Evolutionary conservation across 2,888 invertebrate species (phyloP).

Genomic region (Polydesmus complanatus): DNA sequence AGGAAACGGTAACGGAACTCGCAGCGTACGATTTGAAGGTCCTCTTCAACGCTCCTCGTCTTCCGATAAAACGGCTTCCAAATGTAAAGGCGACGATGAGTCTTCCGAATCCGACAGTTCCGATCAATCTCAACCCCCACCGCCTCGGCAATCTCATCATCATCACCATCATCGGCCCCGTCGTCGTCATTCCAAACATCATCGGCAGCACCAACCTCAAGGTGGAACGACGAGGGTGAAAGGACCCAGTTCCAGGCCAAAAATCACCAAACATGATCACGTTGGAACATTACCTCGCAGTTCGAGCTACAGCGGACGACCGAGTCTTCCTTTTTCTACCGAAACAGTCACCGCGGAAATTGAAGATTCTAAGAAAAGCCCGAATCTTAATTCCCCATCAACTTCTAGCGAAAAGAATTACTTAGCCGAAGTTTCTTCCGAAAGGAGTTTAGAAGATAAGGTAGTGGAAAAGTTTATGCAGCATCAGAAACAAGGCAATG

Average conservation of each 20-base stretch:
- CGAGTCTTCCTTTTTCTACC: constrained; percentile 14
- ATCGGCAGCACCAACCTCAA: not conserved
- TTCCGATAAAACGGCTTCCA: not conserved
- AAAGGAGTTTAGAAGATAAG: constrained; percentile 18
- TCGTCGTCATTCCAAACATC: not conserved
- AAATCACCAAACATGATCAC: not conserved
- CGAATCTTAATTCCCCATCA: not conserved
- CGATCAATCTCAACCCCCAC: not conserved
- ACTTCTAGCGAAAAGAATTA: not conserved
- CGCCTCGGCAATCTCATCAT: not conserved
- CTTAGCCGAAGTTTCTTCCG: not conserved
- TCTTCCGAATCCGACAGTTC: not conserved
- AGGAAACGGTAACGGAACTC: not conserved
- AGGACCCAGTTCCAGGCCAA: not conserved
- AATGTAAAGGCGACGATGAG: constrained; percentile 1
- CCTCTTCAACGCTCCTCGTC: not conserved
- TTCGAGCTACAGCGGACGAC: constrained; percentile 22
- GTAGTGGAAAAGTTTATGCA: constrained; percentile 20
- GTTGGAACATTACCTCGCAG: constrained; percentile 21
- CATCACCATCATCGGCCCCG: not conserved
- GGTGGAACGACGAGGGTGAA: not conserved
- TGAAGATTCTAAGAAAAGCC: not conserved
- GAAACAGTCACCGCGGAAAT: constrained; percentile 8
- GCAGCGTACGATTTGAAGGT: not conserved
- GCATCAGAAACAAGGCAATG: not conserved